These are phyloP conservation scores for Hirundichthys speculiger DNA, from an alignment of 2,113 vertebrate genomes.

Conservation along the genomic window DNA sequence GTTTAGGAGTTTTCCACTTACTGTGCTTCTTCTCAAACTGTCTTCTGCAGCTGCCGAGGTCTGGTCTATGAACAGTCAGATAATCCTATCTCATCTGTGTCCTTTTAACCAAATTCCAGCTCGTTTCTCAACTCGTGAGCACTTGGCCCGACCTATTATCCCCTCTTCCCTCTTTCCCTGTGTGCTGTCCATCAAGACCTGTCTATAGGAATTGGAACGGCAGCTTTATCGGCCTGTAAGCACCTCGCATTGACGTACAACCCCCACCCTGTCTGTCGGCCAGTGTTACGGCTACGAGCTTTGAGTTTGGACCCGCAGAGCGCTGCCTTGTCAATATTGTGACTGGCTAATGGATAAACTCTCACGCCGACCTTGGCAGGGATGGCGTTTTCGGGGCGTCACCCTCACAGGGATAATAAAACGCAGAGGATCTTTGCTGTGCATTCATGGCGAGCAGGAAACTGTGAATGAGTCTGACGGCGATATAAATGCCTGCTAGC, in stretches of 20 bases:
- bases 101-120: constrained; percentile 49
- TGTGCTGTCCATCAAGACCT: constrained; percentile 60
- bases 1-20: background rate
- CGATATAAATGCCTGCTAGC: constrained; percentile 52
- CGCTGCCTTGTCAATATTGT: constrained; percentile 74
- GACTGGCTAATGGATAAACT: constrained; percentile 68
- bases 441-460: constrained; percentile 18
- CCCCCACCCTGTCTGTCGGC: constrained; percentile 61
- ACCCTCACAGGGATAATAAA: constrained; percentile 22
- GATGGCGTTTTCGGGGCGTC: constrained; percentile 44
- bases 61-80: constrained; percentile 43
- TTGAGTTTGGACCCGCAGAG: constrained; percentile 60
- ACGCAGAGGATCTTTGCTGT: constrained; percentile 33
- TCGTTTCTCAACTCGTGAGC: constrained; percentile 41
- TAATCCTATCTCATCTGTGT: constrained; percentile 49
- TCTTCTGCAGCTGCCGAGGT: constrained; percentile 42
- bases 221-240: constrained; percentile 71
- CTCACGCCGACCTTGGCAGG: constrained; percentile 53
- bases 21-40: background rate
- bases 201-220: constrained; percentile 61
- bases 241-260: constrained; percentile 72
- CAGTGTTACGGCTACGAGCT: constrained; percentile 66
- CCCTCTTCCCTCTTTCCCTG: constrained; percentile 14
- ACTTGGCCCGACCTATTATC: constrained; percentile 25
- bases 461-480: constrained; percentile 42